phyloP scores from a whole-genome alignment of 2,113 vertebrate genomes.

The Shinisaurus crocodilurus region DNA sequence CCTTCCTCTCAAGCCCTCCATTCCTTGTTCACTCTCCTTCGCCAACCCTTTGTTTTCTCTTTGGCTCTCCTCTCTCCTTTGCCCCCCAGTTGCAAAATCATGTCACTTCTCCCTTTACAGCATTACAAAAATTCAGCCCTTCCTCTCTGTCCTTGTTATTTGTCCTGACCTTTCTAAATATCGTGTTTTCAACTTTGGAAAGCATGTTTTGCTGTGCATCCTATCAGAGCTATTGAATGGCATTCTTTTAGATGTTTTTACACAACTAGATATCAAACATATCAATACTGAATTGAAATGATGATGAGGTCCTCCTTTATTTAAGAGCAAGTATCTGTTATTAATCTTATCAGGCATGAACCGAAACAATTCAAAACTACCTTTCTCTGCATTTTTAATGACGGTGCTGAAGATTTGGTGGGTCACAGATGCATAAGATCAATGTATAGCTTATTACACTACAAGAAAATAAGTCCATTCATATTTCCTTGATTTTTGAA shows the following conservation, averaged over 20 bases:
- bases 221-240: not conserved
- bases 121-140: not conserved
- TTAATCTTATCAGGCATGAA: conserved; percentile 53
- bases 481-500: conserved; percentile 67
- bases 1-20: not conserved
- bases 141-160: not conserved
- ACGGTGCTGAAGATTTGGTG: conserved; percentile 55
- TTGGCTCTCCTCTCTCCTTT: not conserved
- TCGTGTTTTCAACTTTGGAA: too few species aligned
- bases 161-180: too few species aligned
- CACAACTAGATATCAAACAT: not conserved
- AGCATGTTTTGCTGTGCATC: not conserved
- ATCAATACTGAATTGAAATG: not conserved
- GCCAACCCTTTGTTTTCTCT: not conserved
- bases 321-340: not conserved
- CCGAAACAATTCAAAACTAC: conserved; percentile 56
- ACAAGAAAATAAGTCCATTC: conserved; percentile 68
- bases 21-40: not conserved
- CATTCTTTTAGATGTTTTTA: not conserved
- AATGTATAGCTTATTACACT: conserved; percentile 55
- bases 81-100: not conserved
- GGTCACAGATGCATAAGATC: conserved; percentile 58
- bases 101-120: not conserved
- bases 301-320: not conserved
- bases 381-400: conserved; percentile 37